phyloP scores from a whole-genome alignment of 2,113 vertebrate species.

The Trichechus manatus region DNA sequence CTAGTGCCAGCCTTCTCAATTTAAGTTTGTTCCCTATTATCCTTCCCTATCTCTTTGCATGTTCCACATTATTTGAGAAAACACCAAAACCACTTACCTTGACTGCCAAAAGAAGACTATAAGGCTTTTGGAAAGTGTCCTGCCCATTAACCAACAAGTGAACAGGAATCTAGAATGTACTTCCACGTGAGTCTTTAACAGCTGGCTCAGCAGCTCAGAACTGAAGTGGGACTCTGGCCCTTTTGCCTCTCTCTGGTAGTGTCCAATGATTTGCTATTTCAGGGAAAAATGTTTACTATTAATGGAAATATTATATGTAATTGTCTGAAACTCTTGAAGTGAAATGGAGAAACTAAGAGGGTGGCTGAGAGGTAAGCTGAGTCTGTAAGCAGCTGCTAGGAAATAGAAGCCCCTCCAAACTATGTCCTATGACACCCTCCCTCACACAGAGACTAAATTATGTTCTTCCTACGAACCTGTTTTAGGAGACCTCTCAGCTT shows the following conservation, averaged over 20 bases:
- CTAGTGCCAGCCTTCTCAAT: not conserved
- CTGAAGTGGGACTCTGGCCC: not conserved
- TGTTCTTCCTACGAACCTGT: not conserved
- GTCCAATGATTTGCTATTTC: slow-evolving; percentile 17
- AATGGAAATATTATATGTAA: slow-evolving; percentile 23
- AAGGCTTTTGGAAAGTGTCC: not conserved
- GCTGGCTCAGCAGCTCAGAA: not conserved
- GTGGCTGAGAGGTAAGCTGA: slow-evolving; percentile 25
- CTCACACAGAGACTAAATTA: slow-evolving; percentile 14
- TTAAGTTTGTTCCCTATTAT: not conserved
- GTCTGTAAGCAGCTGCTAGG: not conserved
- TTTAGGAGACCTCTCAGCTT: not conserved
- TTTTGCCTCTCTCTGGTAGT: not conserved
- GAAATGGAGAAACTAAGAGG: slow-evolving; percentile 21
- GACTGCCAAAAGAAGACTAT: slow-evolving; percentile 1
- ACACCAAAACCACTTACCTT: slow-evolving; percentile 4
- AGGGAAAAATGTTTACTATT: slow-evolving; percentile 43
- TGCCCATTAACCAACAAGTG: not conserved
- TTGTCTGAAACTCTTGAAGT: slow-evolving; percentile 44
- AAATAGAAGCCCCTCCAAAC: slow-evolving; percentile 4
- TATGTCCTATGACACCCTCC: not conserved
- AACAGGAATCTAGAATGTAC: slow-evolving; percentile 6
- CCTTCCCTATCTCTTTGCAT: not conserved
- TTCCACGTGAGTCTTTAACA: not conserved
- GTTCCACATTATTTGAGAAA: not conserved